Evolutionary conservation across 1,140 invertebrate genomes (phyloP), one percentile per base, ranked within the genome.

Genomic region (Microplitis demolitor): DNA sequence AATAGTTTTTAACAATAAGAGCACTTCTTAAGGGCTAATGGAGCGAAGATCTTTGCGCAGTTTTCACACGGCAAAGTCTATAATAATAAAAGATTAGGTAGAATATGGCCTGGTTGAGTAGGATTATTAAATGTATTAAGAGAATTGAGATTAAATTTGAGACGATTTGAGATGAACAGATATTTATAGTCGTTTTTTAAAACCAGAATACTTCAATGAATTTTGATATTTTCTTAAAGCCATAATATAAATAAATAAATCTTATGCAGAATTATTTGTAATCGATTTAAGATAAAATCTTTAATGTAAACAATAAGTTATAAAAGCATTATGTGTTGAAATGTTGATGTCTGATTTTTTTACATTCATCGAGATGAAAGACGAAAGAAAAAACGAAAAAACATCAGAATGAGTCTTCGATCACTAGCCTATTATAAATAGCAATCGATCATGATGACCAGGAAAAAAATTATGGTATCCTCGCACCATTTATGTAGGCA

Each of bases 21-120:
- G 56, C 62, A 75, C 73, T 75, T 74, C 79, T 77, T 69, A 69
- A 66, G 51, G 56, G 75, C 78, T 80, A 81, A 80, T 80, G 76
- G 80, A 77, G 64, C 76, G 11, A 45, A 73, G 76, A 74, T 75
- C 72, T 76, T 77, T 67, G 75, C 71, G 74, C 73, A 78, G 76
- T 79, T 80, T 80, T 80, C 78, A 78, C 78, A 80, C 78, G 77
- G 74, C 77, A 62, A 34, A 60, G n/a, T 37, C 33, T 53, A 60
- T 58, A 70, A 56, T 58, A 34, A 56, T 11, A 58, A 9, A 63
- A 61, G 24, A 60, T 45, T 45, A 45, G 39, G 6, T 0, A 6
- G 5, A 45, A 45, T 45, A 3, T 45, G 39, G 6, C 39, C 39
- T 45, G 2, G 39, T 45, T 45, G 39, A 11, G 11, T 11, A 45